Base-by-base conservation (phyloP, 2,113 vertebrate species). In the Dicerorhinus sumatrensis region DNA sequence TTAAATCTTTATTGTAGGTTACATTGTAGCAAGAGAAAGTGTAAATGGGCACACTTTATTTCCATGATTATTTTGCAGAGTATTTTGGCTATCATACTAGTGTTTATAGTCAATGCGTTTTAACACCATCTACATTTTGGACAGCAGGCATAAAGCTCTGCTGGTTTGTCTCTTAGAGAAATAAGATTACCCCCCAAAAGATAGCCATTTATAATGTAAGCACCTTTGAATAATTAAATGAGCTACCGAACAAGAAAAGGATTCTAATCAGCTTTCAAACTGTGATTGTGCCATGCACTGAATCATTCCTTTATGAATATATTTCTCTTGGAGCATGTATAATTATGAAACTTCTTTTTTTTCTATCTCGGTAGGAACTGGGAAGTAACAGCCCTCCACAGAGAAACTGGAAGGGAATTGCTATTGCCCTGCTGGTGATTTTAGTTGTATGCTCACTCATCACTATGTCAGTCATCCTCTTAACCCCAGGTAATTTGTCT, bases 331-430 rank as follows among this genome's bases (percentile, higher is more conserved):
- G 95, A 98, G 93, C 96, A 89, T 94, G 76, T 93, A 88, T 97
- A 97, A 98, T 98, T 97, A 93, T 98, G 91, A 98, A 98, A 96
- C 36, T 98, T 98, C 36, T 98, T 89, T 97, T 96, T 77, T 98
- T 98, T 98, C 87, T 98, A 89, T 99, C 91, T 98, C 89, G 98
- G n/a, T 97, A 99, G 99, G 99, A 99, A 97, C 99, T 99, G 98
- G 99, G 99, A 98, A 99, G 99, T 98, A 99, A 98, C 97, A 99
- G 98, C 98, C 99, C 99, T 98, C 99, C 99, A 79, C 99, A 99
- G 99, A 99, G 99, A 99, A 99, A 99, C 99, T 99, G 99, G 99
- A 99, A 99, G 97, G 99, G 99, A 83, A 99, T 99, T 93, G 99
- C 99, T 94, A 99, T 99, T 96, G 99, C 99, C 91, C 98, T 99